Percentiles rank a stretch among this genome's conserved stretches.
Conservation (phyloP, 2,113 vertebrate species). For the Orientallactaga bullata region DNA sequence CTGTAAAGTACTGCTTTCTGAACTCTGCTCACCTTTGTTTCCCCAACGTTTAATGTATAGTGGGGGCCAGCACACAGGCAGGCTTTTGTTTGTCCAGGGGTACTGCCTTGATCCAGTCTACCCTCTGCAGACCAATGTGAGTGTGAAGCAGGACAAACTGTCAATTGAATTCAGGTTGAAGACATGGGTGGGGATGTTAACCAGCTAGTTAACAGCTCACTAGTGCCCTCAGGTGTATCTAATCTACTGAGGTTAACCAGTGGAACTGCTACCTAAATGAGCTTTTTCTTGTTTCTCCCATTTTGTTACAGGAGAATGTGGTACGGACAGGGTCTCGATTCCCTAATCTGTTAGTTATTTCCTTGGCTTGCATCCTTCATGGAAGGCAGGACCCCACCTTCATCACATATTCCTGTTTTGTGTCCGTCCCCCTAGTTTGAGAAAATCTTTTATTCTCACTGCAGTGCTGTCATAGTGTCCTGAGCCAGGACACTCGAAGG, state of each 20-base stretch:
- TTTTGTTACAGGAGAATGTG: not conserved
- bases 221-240: not conserved
- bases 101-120: not conserved
- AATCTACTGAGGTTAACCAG: not conserved
- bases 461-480: not conserved
- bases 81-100: not conserved
- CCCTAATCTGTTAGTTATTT: fast-evolving
- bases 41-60: fast-evolving
- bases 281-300: not conserved
- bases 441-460: conserved; percentile 14
- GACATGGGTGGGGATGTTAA: not conserved
- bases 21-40: not conserved
- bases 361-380: not conserved
- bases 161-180: not conserved
- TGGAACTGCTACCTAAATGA: not conserved
- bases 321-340: not conserved
- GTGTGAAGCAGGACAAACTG: not conserved
- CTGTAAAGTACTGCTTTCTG: not conserved
- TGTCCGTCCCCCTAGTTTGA: fast-evolving
- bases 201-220: too few relatives aligned
- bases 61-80: not conserved
- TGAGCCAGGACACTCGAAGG: conserved; percentile 31
- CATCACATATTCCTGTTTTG: too few relatives aligned
- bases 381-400: not conserved
- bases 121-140: not conserved